A percentile compares a stretch with the other conserved stretches of the same genome.
These are phyloP conservation scores for Peromyscus nudipes DNA, from an alignment of 2,797 vertebrate species.

Conservation along the genomic window DNA sequence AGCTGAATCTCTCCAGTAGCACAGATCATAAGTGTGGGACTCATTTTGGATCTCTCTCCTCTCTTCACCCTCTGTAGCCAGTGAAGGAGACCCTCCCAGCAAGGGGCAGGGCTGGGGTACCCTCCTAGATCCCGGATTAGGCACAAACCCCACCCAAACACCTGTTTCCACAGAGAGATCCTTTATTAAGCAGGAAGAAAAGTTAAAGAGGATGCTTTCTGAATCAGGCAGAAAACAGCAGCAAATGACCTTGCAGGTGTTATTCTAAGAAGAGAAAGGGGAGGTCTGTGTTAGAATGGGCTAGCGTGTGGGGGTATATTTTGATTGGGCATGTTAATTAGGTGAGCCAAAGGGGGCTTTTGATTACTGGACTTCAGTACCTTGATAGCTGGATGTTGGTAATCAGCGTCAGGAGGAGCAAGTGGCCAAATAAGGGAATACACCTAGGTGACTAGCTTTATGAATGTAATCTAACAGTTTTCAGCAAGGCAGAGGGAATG, in stretches of 20 bases:
- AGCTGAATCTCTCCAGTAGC: neutral
- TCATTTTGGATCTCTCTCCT: neutral
- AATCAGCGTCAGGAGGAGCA: neutral
- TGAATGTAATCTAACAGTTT: neutral
- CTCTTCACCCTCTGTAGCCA: neutral
- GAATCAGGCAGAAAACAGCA: neutral
- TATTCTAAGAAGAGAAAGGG: neutral
- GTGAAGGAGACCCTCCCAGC: neutral
- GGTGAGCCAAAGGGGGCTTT: neutral
- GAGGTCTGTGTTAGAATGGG: neutral
- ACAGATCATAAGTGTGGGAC: neutral
- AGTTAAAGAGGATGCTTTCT: neutral
- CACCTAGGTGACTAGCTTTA: neutral
- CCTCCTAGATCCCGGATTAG: neutral
- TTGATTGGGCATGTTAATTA: neutral
- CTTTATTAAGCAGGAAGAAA: neutral
- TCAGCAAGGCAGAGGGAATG: neutral
- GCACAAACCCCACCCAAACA: neutral
- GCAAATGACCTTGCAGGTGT: neutral
- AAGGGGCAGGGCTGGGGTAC: neutral
- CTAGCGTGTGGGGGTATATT: neutral
- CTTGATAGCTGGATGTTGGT: neutral
- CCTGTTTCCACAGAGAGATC: neutral
- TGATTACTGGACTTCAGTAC: neutral
- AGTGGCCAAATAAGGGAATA: neutral